Conservation (phyloP, 2,888 invertebrate genomes). For the Nomada hirtipes region DNA sequence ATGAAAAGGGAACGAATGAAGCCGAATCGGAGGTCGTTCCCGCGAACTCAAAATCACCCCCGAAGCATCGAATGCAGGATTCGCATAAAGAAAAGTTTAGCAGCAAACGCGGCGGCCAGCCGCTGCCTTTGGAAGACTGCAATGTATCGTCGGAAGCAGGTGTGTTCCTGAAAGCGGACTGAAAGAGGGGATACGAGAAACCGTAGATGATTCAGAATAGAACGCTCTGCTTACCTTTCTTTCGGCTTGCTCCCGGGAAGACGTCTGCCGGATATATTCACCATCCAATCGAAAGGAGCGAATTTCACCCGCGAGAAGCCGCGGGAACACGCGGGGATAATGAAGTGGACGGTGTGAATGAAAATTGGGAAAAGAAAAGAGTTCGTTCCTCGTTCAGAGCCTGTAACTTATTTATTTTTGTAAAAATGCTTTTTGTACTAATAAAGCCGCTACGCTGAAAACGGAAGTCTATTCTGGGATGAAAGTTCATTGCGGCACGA, state of each 20-base stretch:
- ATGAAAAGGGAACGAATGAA: slow-evolving; percentile 13
- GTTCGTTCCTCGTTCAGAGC: slow-evolving; percentile 70
- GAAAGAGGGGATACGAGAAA: slow-evolving; percentile 14
- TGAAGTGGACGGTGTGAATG: slow-evolving; percentile 3
- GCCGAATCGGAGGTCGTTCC: slow-evolving; percentile 37
- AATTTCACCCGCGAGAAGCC: slow-evolving; percentile 17
- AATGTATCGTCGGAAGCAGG: slow-evolving; percentile 36
- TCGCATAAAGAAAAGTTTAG: slow-evolving; percentile 50
- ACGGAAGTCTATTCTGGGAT: slow-evolving; percentile 16
- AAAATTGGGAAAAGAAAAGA: slow-evolving; percentile 15
- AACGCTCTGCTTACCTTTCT: slow-evolving; percentile 1
- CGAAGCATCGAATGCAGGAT: slow-evolving; percentile 30
- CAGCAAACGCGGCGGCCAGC: slow-evolving; percentile 26
- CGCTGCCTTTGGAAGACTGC: slow-evolving; percentile 39
- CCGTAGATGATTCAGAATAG: background rate
- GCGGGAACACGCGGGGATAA: background rate
- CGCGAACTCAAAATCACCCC: slow-evolving; percentile 34
- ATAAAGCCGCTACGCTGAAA: slow-evolving; percentile 79
- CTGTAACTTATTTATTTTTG: slow-evolving; percentile 83
- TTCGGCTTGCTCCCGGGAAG: slow-evolving; percentile 35
- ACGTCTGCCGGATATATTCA: slow-evolving; percentile 37
- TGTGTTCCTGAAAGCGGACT: slow-evolving; percentile 60
- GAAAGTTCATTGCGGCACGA: slow-evolving; percentile 2
- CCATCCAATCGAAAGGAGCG: slow-evolving; percentile 29
- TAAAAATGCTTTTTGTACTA: slow-evolving; percentile 83